Conservation (phyloP, 2,113 vertebrate genomes). For the Saiga tatarica region DNA sequence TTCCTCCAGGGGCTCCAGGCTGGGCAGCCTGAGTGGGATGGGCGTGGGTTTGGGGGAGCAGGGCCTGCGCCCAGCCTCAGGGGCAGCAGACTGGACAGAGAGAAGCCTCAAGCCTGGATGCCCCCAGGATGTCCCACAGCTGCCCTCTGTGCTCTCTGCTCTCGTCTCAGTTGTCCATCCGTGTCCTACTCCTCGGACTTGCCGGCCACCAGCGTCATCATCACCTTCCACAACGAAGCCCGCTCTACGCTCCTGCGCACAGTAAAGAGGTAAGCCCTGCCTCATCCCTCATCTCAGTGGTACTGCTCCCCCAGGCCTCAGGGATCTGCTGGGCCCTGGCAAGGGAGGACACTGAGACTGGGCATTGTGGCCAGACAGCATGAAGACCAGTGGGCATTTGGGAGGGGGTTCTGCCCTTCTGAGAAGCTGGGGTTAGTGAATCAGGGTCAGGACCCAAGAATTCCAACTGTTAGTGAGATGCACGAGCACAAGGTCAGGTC, state of each 20-base stretch:
- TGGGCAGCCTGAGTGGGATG: not conserved
- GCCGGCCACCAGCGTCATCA: conserved; percentile 92
- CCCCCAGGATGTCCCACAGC: not conserved
- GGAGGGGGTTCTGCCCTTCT: not conserved
- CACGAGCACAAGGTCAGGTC: not conserved
- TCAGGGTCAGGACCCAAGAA: not conserved
- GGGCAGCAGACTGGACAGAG: not conserved
- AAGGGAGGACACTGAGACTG: not conserved
- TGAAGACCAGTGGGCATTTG: not conserved
- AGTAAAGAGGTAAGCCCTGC: conserved; percentile 88
- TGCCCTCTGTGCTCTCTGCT: not conserved
- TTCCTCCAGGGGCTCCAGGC: not conserved
- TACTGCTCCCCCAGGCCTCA: rapidly evolving
- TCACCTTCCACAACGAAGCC: conserved; percentile 98
- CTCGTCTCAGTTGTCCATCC: conserved; percentile 88
- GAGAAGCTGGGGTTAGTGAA: not conserved
- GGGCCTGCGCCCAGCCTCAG: not conserved
- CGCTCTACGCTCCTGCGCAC: conserved; percentile 96
- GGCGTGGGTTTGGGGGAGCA: rapidly evolving
- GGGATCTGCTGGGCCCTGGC: not conserved
- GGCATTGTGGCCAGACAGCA: not conserved
- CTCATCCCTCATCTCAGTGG: rapidly evolving
- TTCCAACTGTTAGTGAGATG: not conserved
- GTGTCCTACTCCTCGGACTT: conserved; percentile 89
- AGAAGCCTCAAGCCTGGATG: not conserved